Evolutionary conservation across 2,113 vertebrate species (phyloP).

Genomic region (Catagonus wagneri): DNA sequence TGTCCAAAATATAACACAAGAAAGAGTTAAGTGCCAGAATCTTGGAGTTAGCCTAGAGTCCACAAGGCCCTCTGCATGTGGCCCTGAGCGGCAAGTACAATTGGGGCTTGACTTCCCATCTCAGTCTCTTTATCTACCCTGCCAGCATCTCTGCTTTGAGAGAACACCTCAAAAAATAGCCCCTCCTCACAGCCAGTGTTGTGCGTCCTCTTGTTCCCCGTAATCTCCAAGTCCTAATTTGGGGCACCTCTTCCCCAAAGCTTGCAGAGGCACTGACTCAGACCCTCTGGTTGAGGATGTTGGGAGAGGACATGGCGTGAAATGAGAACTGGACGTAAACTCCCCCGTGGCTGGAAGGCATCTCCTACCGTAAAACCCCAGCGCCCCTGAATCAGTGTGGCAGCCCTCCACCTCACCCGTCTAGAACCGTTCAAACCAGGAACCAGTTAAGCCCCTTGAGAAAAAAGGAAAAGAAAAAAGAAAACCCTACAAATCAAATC

Average conservation of each 20-base stretch:
- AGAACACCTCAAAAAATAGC: not conserved
- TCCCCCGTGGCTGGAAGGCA: conserved; percentile 65
- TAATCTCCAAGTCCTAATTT: not conserved
- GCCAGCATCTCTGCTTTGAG: not conserved
- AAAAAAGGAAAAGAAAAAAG: not conserved
- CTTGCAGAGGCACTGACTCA: not conserved
- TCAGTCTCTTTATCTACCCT: not conserved
- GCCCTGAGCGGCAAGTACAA: not conserved
- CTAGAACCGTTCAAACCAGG: conserved; percentile 83
- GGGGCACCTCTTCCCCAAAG: rapidly evolving
- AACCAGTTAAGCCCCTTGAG: conserved; percentile 75
- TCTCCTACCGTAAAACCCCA: conserved; percentile 67
- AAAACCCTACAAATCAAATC: not conserved
- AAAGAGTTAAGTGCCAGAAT: not conserved
- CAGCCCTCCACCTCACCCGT: conserved; percentile 79
- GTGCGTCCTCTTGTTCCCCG: too few species aligned
- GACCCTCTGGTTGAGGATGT: not conserved
- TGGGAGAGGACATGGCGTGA: not conserved
- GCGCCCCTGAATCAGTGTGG: conserved; percentile 72
- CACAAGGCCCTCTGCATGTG: rapidly evolving
- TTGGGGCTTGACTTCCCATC: not conserved
- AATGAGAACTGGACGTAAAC: conserved; percentile 76
- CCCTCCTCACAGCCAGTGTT: not conserved
- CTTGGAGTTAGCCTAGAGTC: not conserved
- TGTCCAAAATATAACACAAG: not conserved